Conservation (phyloP, 1,140 invertebrate genomes). For the Schlechtendalia chinensis region DNA sequence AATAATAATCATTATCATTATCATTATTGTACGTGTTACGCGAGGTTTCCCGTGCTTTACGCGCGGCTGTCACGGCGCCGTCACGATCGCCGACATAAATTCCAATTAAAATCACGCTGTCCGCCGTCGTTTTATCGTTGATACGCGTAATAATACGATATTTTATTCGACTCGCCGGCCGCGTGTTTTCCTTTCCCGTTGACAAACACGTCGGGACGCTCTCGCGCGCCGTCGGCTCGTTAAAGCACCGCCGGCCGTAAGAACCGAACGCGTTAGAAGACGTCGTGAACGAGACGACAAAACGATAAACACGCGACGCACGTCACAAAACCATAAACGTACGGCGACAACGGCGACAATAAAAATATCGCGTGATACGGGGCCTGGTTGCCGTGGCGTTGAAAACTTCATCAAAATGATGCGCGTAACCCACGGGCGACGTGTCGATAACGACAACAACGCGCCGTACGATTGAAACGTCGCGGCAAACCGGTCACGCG, state of each 20-base stretch:
- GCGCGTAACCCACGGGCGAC: too few species aligned
- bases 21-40: neutral
- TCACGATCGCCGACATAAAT: slow-evolving; percentile 46
- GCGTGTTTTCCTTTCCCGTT: slow-evolving; percentile 27
- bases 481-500: too few species aligned
- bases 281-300: neutral
- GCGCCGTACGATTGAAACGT: too few species aligned
- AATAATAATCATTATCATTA: neutral
- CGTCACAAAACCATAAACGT: neutral
- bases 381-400: neutral
- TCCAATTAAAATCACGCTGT: slow-evolving; percentile 48
- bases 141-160: slow-evolving; percentile 1
- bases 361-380: neutral
- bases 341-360: too few species aligned
- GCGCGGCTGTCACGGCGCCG: slow-evolving; percentile 25
- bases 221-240: neutral
- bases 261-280: neutral
- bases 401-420: slow-evolving; percentile 7
- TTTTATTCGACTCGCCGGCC: slow-evolving; percentile 4
- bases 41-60: neutral
- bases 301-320: neutral
- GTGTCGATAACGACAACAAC: too few species aligned
- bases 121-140: slow-evolving; percentile 34
- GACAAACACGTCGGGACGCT: slow-evolving; percentile 5
- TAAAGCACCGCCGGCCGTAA: slow-evolving; percentile 26